Evolutionary conservation across 53 echinoderm and acorn worm genomes (phyloP).

Genomic region (Paelopatides confundens): DNA sequence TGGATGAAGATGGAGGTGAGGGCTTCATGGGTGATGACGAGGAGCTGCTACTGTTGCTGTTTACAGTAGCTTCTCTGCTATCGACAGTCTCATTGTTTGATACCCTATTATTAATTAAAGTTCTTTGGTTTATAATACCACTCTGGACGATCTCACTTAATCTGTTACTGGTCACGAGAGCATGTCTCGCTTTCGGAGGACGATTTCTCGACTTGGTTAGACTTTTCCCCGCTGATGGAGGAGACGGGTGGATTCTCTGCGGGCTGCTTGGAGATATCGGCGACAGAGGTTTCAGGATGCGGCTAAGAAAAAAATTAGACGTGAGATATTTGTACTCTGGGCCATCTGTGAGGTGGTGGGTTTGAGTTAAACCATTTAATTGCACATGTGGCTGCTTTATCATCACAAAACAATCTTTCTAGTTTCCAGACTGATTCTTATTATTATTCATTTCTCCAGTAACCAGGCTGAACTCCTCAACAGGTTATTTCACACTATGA

Average conservation of each 20-base stretch:
- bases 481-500: no score
- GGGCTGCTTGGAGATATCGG: constrained; percentile 28
- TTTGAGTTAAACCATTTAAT: no score
- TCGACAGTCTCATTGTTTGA: neutral
- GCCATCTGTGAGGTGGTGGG: no score
- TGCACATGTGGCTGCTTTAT: no score
- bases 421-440: no score
- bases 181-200: constrained; percentile 65
- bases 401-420: no score
- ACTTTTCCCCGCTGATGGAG: constrained; percentile 65
- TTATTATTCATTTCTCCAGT: no score
- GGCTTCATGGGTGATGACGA: constrained; percentile 66
- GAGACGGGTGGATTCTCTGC: constrained; percentile 77
- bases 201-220: constrained; percentile 4
- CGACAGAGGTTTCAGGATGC: constrained; percentile 55
- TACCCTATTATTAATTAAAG: neutral
- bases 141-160: neutral
- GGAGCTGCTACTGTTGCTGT: neutral
- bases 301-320: neutral
- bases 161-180: neutral
- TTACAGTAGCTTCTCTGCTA: neutral
- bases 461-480: no score
- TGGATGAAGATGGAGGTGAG: constrained; percentile 89
- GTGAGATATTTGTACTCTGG: no score
- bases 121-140: neutral